phyloP scores from a whole-genome alignment of 2,113 vertebrate species.

The Bubalus kerabau region DNA sequence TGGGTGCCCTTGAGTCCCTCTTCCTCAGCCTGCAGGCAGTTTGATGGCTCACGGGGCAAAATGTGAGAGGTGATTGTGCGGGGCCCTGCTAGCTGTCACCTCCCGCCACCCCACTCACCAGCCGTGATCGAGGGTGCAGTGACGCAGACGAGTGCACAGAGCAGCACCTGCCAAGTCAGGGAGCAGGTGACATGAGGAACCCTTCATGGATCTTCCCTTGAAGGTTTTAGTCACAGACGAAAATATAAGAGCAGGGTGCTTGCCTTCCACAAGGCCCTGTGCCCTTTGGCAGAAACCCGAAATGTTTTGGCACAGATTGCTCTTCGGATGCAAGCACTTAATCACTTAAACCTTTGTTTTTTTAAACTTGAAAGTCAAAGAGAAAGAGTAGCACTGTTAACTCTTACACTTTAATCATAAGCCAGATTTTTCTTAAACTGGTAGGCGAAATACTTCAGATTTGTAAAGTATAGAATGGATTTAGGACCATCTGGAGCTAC shows the following conservation, averaged over 20 bases:
- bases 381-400: background rate
- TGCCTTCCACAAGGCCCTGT: background rate
- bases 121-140: background rate
- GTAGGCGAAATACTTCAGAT: slow-evolving; percentile 39
- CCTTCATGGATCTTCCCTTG: background rate
- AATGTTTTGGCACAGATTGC: background rate
- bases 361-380: slow-evolving; percentile 17
- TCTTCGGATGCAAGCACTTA: background rate
- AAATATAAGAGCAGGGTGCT: background rate
- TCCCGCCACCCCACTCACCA: background rate
- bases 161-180: background rate
- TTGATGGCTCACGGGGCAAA: background rate
- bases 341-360: slow-evolving; percentile 9
- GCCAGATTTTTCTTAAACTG: background rate
- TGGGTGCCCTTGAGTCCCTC: background rate
- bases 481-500: background rate
- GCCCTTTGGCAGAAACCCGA: background rate
- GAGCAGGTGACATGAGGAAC: background rate
- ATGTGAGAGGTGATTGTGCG: background rate
- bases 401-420: slow-evolving; percentile 14
- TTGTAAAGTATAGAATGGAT: background rate
- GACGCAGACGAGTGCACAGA: background rate
- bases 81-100: background rate
- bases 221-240: background rate
- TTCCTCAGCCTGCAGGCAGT: background rate